These are phyloP conservation scores for Catostomus latipinnis DNA, from an alignment of 2,797 vertebrate genomes.

Conservation along the genomic window DNA sequence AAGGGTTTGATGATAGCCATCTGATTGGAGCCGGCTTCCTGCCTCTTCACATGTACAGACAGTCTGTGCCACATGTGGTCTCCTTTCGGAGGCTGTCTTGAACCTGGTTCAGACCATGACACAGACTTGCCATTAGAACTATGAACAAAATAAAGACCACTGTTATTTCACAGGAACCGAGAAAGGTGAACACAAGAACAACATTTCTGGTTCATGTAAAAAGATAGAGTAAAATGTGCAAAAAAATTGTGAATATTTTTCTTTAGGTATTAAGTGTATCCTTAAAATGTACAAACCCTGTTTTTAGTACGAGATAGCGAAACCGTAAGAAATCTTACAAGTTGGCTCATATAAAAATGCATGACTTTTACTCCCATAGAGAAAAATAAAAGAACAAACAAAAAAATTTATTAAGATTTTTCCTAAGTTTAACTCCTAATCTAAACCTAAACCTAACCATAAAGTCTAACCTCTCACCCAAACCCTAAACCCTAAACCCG, in stretches of 20 bases:
- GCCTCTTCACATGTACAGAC: constrained; percentile 97
- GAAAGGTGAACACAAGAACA: constrained; percentile 74
- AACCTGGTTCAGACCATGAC: constrained; percentile 99
- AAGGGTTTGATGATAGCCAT: constrained; percentile 99
- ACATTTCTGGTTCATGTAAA: constrained; percentile 74
- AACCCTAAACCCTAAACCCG: no score
- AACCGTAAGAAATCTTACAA: no score
- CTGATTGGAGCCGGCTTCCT: constrained; percentile 96
- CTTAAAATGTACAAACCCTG: not conserved
- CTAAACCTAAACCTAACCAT: no score
- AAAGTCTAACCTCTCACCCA: no score
- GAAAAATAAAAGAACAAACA: no score
- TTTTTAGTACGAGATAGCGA: no score
- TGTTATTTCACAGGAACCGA: constrained; percentile 82
- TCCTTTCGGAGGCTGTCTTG: constrained; percentile 94
- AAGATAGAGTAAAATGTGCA: constrained; percentile 26
- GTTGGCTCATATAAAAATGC: no score
- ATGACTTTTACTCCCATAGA: no score
- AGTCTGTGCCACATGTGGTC: constrained; percentile 98
- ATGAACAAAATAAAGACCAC: constrained; percentile 95
- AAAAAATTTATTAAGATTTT: no score
- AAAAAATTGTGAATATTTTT: constrained; percentile 33
- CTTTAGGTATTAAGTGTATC: constrained; percentile 19
- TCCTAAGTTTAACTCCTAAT: no score
- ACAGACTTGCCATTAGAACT: constrained; percentile 99